phyloP scores from a whole-genome alignment of 2,797 vertebrate genomes.

The Oreochromis mossambicus region DNA sequence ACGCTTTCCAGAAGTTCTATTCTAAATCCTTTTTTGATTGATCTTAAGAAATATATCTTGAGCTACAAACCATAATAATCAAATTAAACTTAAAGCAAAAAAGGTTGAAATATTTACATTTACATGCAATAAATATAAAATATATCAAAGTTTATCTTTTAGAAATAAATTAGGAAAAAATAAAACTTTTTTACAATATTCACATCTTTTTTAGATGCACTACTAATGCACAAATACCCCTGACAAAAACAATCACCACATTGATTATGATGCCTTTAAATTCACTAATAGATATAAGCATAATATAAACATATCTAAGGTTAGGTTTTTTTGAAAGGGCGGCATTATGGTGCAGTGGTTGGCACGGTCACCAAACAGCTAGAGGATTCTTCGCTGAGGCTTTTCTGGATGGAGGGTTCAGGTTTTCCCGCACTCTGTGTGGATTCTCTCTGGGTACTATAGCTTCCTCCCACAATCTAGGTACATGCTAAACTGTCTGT shows the following conservation, averaged over 20 bases:
- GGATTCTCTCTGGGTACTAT: background rate
- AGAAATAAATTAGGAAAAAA: background rate
- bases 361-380: fast-evolving
- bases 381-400: background rate
- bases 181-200: background rate
- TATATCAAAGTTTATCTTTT: background rate
- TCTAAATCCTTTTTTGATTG: background rate
- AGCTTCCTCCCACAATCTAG: background rate
- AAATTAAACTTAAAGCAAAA: background rate
- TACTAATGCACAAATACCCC: background rate
- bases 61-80: background rate
- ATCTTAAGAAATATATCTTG: background rate
- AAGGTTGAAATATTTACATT: background rate
- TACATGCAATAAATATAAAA: background rate
- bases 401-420: background rate
- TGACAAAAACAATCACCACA: background rate
- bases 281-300: background rate
- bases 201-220: background rate
- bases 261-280: background rate
- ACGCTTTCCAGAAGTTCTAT: background rate
- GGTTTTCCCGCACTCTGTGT: background rate
- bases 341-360: background rate
- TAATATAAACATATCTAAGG: background rate
- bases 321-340: background rate
- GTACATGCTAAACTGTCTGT: background rate